Conservation (phyloP, 2,797 vertebrate species). For the Malurus leucopterus region DNA sequence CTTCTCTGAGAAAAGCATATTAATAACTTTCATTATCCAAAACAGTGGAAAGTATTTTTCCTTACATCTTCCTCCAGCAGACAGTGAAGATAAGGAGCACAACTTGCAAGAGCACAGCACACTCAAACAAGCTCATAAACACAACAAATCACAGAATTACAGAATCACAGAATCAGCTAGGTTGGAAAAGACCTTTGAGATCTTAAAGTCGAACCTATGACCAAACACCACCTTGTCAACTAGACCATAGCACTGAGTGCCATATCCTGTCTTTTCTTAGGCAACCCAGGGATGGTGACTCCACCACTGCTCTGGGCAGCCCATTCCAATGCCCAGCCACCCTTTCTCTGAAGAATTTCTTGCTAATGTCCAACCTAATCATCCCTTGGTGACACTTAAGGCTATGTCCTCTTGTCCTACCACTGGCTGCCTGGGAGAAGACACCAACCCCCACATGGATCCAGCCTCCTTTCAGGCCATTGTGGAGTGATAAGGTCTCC, state of each 20-base stretch:
- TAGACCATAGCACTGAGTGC: background rate
- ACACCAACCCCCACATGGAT: background rate
- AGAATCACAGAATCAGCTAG: background rate
- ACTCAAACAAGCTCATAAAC: background rate
- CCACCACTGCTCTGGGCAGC: background rate
- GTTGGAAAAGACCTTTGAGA: background rate
- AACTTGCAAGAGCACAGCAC: background rate
- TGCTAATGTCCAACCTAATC: background rate
- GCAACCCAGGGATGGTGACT: background rate
- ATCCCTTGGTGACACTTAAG: background rate
- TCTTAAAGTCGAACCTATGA: background rate
- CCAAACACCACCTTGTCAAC: background rate
- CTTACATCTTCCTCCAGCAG: background rate
- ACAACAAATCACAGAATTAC: background rate
- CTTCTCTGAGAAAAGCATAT: background rate
- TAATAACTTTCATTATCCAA: background rate
- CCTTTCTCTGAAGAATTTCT: background rate
- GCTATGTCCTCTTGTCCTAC: background rate
- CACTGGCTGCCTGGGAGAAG: background rate
- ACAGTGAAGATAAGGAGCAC: background rate
- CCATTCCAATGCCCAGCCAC: background rate
- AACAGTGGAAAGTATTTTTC: background rate
- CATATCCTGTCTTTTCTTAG: background rate
- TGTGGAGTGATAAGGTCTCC: background rate
- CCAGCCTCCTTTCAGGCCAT: background rate